Evolutionary conservation across 1,140 invertebrate genomes (phyloP).

Genomic region (Caenorhabditis elegans): WBcel235 BX284606.5:4637001-4637500

Average conservation of each 20-base stretch:
- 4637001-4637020: background rate
- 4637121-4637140: background rate
- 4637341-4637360: constrained; percentile 1
- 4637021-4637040: background rate
- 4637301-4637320: background rate
- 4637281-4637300: background rate
- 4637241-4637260: constrained; percentile 1
- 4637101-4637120: too few species aligned
- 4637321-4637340: background rate
- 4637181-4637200: constrained; percentile 1
- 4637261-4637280: background rate
- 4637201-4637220: constrained; percentile 11
- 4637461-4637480: constrained; percentile 6
- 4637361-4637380: background rate
- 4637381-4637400: background rate
- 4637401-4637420: constrained; percentile 12
- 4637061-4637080: background rate
- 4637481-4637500: background rate
- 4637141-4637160: background rate
- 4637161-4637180: background rate
- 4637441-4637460: constrained; percentile 24
- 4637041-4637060: too few species aligned
- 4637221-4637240: background rate
- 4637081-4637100: constrained; percentile 19
- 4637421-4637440: background rate